Evolutionary conservation across 2,113 vertebrate genomes (phyloP), one percentile per base, ranked within the genome.

Genomic region (Rhinolophus ferrumequinum): DNA sequence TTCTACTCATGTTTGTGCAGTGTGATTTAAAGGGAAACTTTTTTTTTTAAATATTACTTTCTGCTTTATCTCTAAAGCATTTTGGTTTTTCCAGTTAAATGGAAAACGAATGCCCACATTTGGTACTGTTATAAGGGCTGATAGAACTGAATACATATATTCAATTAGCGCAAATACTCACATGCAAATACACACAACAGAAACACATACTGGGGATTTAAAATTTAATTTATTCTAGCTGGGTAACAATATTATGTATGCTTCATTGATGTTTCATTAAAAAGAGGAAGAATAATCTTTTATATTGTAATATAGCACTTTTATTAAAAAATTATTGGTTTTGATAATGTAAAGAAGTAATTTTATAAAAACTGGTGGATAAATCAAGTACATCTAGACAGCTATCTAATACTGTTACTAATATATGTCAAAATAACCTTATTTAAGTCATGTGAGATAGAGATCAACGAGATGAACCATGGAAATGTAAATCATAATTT

Each of bases 311-410:
- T 76, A 58, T n/a, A 77, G 26, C 2, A 83, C n/a, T 73, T 94
- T 83, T 80, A 18, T 95, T 76, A 85, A 94, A 81, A 66, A 52
- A 24, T 35, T 13, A 79, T 41, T 88, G 22, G 13, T 73, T 96
- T 95, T 90, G 8, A 90, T 64, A 62, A 24, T 52, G 19, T 67
- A 69, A 77, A 84, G 50, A 54, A 54, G 21, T 44, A 75, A 62
- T 81, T 94, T 66, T 75, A 77, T 88, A 76, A 88, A 90, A 94
- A 47, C 30, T 66, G 26, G 44, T 41, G 93, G 18, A 75, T 85
- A 93, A 89, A 64, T 62, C 30, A 67, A 87, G 79, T 75, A 14
- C 6, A 47, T 41, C 18, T 69, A 70, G 22, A 12, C 2, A 56
- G 44, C 16, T 69, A n/a, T 50, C 18, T 54, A 62, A 35, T 69